Conservation (phyloP, 2,888 invertebrate genomes). For the Nasonovia ribisnigri region DNA sequence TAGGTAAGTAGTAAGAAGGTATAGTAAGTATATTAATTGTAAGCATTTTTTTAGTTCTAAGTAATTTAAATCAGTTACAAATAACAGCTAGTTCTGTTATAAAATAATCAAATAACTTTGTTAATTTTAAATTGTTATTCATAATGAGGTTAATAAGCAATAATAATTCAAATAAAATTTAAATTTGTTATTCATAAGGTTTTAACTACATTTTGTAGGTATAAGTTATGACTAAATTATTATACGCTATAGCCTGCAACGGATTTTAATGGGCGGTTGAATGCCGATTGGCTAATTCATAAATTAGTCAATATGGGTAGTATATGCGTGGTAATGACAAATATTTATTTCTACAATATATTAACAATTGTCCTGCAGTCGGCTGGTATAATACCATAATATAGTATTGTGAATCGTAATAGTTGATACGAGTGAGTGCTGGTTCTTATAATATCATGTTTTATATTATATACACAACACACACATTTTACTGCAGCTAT, state of each 20-base stretch:
- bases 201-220: neutral
- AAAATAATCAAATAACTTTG: too few relatives aligned
- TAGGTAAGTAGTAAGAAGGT: too few relatives aligned
- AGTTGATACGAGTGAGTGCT: neutral
- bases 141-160: too few relatives aligned
- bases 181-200: too few relatives aligned
- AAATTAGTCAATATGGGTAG: neutral
- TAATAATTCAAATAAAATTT: too few relatives aligned
- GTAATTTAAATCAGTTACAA: too few relatives aligned
- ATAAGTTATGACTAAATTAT: neutral
- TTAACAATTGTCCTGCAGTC: neutral
- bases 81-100: too few relatives aligned
- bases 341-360: neutral
- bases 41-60: too few relatives aligned
- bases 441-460: neutral
- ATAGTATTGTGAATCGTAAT: neutral
- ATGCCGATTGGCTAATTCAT: neutral
- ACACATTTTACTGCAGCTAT: neutral
- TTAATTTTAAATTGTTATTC: too few relatives aligned
- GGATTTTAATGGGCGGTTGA: neutral
- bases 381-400: neutral
- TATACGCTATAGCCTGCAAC: neutral
- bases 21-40: too few relatives aligned
- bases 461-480: neutral
- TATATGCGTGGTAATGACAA: neutral